phyloP scores from a whole-genome alignment of 2,888 invertebrate genomes.

The Hofmannophila pseudospretella region DNA sequence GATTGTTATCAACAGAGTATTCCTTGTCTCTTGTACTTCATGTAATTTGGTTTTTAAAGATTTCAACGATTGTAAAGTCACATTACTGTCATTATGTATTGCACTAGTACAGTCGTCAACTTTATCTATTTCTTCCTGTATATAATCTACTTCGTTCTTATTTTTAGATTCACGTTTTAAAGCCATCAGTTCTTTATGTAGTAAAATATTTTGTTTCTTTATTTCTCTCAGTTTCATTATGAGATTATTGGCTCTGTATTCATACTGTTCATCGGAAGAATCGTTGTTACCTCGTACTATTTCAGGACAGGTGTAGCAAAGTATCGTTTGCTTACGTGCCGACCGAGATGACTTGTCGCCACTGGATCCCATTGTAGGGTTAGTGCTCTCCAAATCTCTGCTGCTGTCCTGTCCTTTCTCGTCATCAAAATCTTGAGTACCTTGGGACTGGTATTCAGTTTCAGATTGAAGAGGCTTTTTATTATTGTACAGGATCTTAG shows the following conservation, averaged over 20 bases:
- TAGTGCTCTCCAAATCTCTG: constrained; percentile 19
- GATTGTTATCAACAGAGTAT: constrained; percentile 40
- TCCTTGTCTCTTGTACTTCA: constrained; percentile 45
- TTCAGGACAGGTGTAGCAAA: constrained; percentile 32
- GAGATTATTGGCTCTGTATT: constrained; percentile 48
- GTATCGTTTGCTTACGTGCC: constrained; percentile 18
- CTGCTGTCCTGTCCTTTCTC: constrained; percentile 13
- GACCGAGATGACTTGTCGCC: constrained; percentile 11
- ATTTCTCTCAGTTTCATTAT: constrained; percentile 57
- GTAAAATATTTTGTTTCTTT: constrained; percentile 51
- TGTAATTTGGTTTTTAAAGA: constrained; percentile 45
- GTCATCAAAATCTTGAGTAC: constrained; percentile 15
- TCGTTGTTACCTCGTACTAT: constrained; percentile 14
- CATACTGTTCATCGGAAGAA: constrained; percentile 30
- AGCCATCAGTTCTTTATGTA: constrained; percentile 43
- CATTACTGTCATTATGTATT: constrained; percentile 31
- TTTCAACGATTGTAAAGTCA: constrained; percentile 40
- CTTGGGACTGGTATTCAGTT: constrained; percentile 32
- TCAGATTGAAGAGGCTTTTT: constrained; percentile 26
- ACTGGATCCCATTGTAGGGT: constrained; percentile 11
- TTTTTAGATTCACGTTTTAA: constrained; percentile 38
- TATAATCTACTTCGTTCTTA: constrained; percentile 20
- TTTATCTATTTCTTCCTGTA: constrained; percentile 23
- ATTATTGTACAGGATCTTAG: constrained; percentile 33
- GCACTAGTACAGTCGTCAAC: constrained; percentile 32